Evolutionary conservation across 2,797 vertebrate genomes (phyloP), one percentile per base, ranked within the genome.

Genomic region (Chrysolophus pictus): DNA sequence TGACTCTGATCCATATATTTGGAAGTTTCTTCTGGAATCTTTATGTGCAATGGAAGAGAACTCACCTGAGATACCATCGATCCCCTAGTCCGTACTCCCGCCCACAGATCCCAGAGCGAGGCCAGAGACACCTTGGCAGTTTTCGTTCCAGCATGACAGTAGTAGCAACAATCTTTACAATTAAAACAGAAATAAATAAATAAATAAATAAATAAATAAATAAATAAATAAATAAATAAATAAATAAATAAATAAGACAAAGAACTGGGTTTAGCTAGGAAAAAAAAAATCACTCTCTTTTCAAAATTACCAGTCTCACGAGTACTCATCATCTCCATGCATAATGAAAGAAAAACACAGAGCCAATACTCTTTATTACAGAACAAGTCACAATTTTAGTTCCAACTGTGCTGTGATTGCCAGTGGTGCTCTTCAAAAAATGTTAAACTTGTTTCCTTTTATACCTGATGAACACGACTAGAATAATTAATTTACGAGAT

Each of bases 91-190:
- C 99, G 0, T 98, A 99, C 13, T 97, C 96, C 13, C 93, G 91
- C 18, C 99, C 99, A 14, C 98, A 98, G 62, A 99, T 96, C 5
- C 99, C 99, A 0, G 99, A 97, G 14, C 98, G 98, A 79, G 99
- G 98, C 99, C 99, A 99, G 60, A 99, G 97, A 73, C 97, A 98
- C 33, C 98, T 98, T 2, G 99, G 99, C 76, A 99, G 96, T 71
- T 98, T 98, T 84, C 98, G 94, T 91, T 99, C 99, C 80, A 99
- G 94, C 99, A 99, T 99, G 90, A 99, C 95, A 4, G 98, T 99
- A 14, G 99, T 99, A 76, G 99, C 99, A 6, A 99, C 99, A 29
- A 99, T 98, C 99, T 99, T 91, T 22, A 68, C 37, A 82, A 69
- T 42, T 44, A 55, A 69, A 26, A 3, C 53, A 47, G 49, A 29